Base-by-base conservation (phyloP, 2,797 vertebrate species). In the Dipus sagitta region DNA sequence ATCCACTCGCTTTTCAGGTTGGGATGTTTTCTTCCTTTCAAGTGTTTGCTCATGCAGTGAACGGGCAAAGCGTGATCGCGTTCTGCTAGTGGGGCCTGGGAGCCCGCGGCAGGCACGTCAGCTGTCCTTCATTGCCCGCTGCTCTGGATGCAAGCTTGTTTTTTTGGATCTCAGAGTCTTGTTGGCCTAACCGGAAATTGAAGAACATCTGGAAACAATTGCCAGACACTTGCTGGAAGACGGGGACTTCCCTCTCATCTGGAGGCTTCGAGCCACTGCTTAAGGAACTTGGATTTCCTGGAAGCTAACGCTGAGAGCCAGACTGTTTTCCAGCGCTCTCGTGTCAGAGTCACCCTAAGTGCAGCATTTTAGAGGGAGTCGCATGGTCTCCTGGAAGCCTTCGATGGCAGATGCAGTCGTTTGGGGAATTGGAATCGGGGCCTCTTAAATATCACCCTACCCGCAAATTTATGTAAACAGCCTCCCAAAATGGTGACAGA, bases 151-250 rank as follows among this genome's bases (percentile, higher is more conserved):
- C 65, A 13, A 24, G 65, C 42, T 58, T 34, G 42, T 42, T 47
- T 47, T 26, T 93, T 90, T 3, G 10, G 79, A 91, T 90, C 64
- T 47, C 67, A 42, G 79, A 92, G 71, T 54, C 67, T 60, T 8
- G 12, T 34, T 68, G 65, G 64, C 70, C 11, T 24, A 30, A 30
- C 42, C 32, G n/a, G 74, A 81, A 77, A 21, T 52, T 15, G 4
- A 82, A 87, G 68, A 75, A 47, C 28, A 67, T 90, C 67, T 38
- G 60, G 30, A 52, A 28, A 8, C 23, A 28, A 13, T 52, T 18
- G 20, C 18, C 54, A 83, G 23, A 68, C 0, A 13, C 20, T 84
- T 14, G 20, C 64, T 23, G 64, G 71, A 79, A 21, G 30, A 76
- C 32, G 76, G 42, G 75, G 1, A 23, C 9, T 32, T 17, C 65